phyloP scores from a whole-genome alignment of 2,888 invertebrate species.

The Melangyna quadrimaculata region DNA sequence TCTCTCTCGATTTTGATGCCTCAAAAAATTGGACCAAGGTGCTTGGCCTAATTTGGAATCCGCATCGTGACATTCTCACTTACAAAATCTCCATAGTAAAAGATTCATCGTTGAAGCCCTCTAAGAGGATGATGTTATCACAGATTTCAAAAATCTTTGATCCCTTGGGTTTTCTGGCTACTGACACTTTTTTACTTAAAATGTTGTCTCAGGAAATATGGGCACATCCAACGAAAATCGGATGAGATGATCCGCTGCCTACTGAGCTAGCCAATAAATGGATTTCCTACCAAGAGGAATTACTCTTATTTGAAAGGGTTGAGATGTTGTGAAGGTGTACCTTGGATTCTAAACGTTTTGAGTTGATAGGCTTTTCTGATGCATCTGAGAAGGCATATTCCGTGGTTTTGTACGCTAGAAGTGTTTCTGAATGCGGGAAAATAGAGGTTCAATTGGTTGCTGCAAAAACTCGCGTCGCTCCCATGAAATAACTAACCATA shows the following conservation, averaged over 20 bases:
- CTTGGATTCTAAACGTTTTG: not conserved
- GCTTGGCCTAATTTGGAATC: not conserved
- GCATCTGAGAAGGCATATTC: not conserved
- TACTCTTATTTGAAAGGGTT: not conserved
- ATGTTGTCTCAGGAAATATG: not conserved
- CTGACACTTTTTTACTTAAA: not conserved
- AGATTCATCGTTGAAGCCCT: not conserved
- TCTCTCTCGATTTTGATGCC: not conserved
- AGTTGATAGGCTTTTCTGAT: not conserved
- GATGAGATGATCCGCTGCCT: not conserved
- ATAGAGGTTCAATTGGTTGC: not conserved
- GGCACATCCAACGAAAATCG: no score
- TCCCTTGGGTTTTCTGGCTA: not conserved
- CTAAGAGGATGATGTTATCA: not conserved
- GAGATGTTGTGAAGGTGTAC: not conserved
- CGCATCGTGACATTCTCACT: not conserved
- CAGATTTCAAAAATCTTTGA: slow-evolving; percentile 14
- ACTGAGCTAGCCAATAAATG: not conserved
- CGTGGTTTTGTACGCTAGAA: not conserved
- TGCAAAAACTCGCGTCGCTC: slow-evolving; percentile 20
- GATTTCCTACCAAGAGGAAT: not conserved
- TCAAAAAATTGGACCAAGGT: not conserved
- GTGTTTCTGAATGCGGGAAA: not conserved
- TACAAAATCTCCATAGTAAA: not conserved
- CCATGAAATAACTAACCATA: not conserved